Percentiles rank a stretch among this genome's conserved stretches.
phyloP scores from a whole-genome alignment of 2,888 invertebrate genomes.

The Biston betularia region DNA sequence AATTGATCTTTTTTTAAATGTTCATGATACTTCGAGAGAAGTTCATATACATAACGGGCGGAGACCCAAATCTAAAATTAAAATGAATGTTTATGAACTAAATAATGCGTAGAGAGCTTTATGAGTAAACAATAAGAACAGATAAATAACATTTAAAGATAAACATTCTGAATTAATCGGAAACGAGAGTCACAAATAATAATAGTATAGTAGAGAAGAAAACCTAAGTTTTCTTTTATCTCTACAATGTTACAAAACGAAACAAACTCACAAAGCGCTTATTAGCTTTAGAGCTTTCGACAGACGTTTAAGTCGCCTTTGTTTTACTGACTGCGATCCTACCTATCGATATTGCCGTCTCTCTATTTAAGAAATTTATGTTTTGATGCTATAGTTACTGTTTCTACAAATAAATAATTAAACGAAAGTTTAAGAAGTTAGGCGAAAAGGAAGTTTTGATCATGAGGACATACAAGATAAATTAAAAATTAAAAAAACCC shows the following conservation, averaged over 20 bases:
- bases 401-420: no score
- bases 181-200: conserved; percentile 47
- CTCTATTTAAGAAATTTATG: neutral
- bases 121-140: neutral
- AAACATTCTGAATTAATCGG: neutral
- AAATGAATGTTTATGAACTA: no score
- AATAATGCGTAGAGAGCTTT: no score
- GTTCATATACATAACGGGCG: no score
- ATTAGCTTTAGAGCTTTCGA: conserved; percentile 52
- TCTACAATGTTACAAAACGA: conserved; percentile 49
- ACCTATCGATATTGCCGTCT: neutral
- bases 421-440: no score
- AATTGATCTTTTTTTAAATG: no score
- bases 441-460: no score
- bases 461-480: no score
- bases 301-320: conserved; percentile 38
- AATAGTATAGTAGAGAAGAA: conserved; percentile 42
- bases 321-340: conserved; percentile 27
- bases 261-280: conserved; percentile 53
- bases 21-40: no score
- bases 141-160: neutral
- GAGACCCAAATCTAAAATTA: no score
- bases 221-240: conserved; percentile 54
- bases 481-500: no score
- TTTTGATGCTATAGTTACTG: no score